A percentile compares a stretch with the other conserved stretches of the same genome.
These are phyloP conservation scores for Gallinago solitaria DNA, from an alignment of 2,797 vertebrate genomes.

Conservation along the genomic window DNA sequence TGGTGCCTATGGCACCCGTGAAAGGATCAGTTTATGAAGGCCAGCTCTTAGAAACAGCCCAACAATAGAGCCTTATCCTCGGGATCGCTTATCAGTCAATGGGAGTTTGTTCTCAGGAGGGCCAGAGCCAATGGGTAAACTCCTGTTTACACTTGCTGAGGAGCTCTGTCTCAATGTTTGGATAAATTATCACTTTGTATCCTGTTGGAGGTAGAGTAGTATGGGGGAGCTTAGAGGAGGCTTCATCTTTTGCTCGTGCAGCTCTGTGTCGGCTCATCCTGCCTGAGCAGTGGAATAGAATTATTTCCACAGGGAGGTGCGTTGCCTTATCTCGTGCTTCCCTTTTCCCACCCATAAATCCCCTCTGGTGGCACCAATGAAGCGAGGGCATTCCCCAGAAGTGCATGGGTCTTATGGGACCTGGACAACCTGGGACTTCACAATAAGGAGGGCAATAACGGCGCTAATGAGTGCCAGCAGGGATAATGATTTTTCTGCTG, in stretches of 20 bases:
- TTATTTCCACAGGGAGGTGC: not conserved
- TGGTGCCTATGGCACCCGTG: conserved; percentile 58
- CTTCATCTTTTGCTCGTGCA: not conserved
- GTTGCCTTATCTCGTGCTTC: not conserved
- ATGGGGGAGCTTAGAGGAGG: not conserved
- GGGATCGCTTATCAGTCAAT: conserved; percentile 64
- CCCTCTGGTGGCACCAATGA: not conserved
- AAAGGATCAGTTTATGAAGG: conserved; percentile 68
- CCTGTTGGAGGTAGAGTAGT: conserved; percentile 26
- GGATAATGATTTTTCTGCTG: not conserved
- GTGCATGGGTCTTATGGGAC: not conserved
- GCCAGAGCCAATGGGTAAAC: conserved; percentile 64
- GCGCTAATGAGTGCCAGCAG: not conserved
- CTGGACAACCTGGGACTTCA: not conserved
- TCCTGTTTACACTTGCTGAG: conserved; percentile 45
- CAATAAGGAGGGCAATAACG: not conserved
- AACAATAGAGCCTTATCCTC: conserved; percentile 71
- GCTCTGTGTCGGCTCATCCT: not conserved
- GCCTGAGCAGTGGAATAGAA: not conserved
- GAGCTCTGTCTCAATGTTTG: conserved; percentile 49
- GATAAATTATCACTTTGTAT: conserved; percentile 67
- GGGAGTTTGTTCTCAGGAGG: conserved; percentile 66
- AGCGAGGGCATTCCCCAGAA: not conserved
- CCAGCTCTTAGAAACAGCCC: conserved; percentile 65
- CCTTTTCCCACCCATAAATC: not conserved